These are phyloP conservation scores for Bombus superbus DNA, from an alignment of 1,140 invertebrate species.

Conservation along the genomic window DNA sequence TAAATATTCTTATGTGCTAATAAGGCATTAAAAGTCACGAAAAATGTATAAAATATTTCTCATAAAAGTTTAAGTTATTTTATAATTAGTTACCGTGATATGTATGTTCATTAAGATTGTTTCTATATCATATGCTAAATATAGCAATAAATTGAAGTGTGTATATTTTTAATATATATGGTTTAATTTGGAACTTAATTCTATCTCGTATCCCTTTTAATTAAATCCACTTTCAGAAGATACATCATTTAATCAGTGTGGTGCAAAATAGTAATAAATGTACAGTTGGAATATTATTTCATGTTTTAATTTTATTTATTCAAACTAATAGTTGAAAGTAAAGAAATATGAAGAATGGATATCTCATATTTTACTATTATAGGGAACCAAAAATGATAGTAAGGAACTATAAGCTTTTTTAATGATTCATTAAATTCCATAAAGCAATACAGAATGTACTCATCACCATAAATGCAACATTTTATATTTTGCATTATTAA, in stretches of 20 bases:
- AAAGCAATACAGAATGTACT: not conserved
- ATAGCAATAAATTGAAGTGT: not conserved
- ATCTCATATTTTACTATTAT: not conserved
- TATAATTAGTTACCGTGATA: not conserved
- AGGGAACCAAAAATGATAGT: not conserved
- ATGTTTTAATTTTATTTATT: not conserved
- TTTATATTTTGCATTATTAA: too few relatives aligned
- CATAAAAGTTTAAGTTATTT: not conserved
- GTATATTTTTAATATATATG: slow-evolving; percentile 17
- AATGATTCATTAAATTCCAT: not conserved
- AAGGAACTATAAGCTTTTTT: not conserved
- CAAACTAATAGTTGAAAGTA: not conserved
- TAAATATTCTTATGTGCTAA: not conserved
- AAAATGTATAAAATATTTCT: not conserved
- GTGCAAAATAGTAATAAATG: slow-evolving; percentile 7
- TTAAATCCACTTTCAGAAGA: slow-evolving; percentile 31
- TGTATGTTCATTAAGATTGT: not conserved
- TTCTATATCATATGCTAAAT: not conserved
- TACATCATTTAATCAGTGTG: slow-evolving; percentile 33
- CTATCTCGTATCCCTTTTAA: slow-evolving; percentile 41
- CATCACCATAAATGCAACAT: too few relatives aligned
- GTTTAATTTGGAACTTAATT: slow-evolving; percentile 1
- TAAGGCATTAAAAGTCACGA: not conserved
- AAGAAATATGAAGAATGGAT: not conserved
- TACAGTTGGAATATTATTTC: not conserved